Conservation (phyloP, 2,888 invertebrate genomes). For the Acronicta psi region DNA sequence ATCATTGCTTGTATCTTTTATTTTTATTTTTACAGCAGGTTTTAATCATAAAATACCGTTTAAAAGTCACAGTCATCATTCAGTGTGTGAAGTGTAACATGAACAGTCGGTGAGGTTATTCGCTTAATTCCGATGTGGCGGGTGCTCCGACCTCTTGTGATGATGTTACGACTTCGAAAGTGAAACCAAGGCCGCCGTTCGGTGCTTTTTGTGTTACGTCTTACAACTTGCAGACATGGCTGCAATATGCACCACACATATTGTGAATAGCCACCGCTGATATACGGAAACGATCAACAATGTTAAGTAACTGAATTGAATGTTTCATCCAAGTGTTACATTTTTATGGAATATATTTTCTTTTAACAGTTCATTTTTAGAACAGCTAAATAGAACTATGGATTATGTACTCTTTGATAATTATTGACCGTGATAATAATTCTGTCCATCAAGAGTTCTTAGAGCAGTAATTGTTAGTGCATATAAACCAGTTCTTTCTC, state of each 20-base stretch:
- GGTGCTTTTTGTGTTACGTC: constrained; percentile 45
- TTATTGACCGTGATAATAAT: too few species aligned
- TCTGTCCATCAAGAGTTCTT: too few species aligned
- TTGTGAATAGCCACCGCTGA: constrained; percentile 42
- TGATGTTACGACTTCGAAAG: constrained; percentile 75
- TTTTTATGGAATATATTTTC: constrained; percentile 28
- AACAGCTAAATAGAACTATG: not conserved
- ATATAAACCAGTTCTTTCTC: constrained; percentile 43
- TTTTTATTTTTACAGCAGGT: constrained; percentile 20
- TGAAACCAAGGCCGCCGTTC: constrained; percentile 68
- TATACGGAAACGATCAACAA: constrained; percentile 55
- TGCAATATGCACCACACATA: constrained; percentile 59
- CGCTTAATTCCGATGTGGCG: constrained; percentile 52
- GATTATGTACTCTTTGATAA: too few species aligned
- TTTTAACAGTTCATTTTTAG: constrained; percentile 19
- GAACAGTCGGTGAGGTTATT: constrained; percentile 39
- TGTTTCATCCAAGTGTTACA: constrained; percentile 49
- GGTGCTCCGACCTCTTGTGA: constrained; percentile 68
- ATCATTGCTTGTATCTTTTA: constrained; percentile 22
- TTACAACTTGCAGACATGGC: constrained; percentile 49
- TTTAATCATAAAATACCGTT: constrained; percentile 23
- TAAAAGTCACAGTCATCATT: constrained; percentile 15
- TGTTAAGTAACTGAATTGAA: constrained; percentile 59
- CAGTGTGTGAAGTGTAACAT: constrained; percentile 46
- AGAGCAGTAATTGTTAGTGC: not conserved